A percentile compares a stretch with the other conserved stretches of the same genome.
phyloP scores from a whole-genome alignment of 2,797 vertebrate genomes.

The Threskiornis aethiopicus region DNA sequence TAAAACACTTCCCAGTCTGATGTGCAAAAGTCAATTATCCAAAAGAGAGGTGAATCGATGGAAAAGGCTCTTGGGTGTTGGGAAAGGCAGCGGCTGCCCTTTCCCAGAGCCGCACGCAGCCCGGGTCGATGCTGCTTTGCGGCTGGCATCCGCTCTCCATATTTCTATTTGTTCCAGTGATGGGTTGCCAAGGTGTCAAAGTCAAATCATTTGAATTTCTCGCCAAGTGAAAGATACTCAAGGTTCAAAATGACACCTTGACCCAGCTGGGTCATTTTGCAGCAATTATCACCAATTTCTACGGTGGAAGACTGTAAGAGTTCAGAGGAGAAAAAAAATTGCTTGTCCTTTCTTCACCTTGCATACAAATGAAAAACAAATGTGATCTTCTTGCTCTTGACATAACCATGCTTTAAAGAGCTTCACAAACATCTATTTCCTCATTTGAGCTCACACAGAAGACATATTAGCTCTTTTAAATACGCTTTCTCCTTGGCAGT shows the following conservation, averaged over 20 bases:
- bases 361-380: slow-evolving; percentile 37
- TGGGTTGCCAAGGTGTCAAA: slow-evolving; percentile 15
- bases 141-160: neutral
- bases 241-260: slow-evolving; percentile 23
- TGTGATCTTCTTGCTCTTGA: slow-evolving; percentile 27
- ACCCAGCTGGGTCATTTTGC: neutral
- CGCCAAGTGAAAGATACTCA: neutral
- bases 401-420: slow-evolving; percentile 38
- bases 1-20: neutral
- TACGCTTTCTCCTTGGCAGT: slow-evolving; percentile 33
- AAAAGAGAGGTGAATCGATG: neutral
- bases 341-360: slow-evolving; percentile 19
- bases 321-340: neutral
- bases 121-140: neutral
- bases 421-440: slow-evolving; percentile 29
- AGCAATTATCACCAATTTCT: slow-evolving; percentile 19
- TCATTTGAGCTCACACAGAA: slow-evolving; percentile 28
- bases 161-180: neutral
- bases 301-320: neutral
- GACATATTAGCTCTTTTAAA: slow-evolving; percentile 35
- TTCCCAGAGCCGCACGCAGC: neutral
- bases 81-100: neutral
- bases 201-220: slow-evolving; percentile 1
- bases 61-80: neutral
- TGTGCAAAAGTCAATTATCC: neutral